A percentile compares a stretch with the other conserved stretches of the same genome.
These are phyloP conservation scores for Scaptomyza parva DNA, from an alignment of 2,888 invertebrate genomes.

Conservation along the genomic window DNA sequence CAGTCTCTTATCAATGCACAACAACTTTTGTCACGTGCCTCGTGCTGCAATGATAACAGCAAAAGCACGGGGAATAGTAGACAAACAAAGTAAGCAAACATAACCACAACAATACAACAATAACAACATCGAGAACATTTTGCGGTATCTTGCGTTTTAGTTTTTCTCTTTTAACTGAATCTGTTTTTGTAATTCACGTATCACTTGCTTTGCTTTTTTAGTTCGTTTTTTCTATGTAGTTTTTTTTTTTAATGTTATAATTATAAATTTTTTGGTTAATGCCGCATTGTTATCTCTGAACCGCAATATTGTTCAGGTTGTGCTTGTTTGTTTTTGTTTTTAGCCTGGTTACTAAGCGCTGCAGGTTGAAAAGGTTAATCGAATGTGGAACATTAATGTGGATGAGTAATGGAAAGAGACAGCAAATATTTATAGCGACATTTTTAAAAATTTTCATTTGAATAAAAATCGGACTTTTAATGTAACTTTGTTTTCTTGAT, in stretches of 20 bases:
- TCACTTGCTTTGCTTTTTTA: constrained; percentile 1
- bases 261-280: constrained; percentile 56
- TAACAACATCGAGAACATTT: background rate
- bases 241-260: constrained; percentile 48
- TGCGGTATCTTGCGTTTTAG: constrained; percentile 3
- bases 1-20: constrained; percentile 39
- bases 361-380: constrained; percentile 67
- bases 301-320: constrained; percentile 37
- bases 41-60: constrained; percentile 29
- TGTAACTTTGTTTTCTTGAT: no score
- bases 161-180: constrained; percentile 13
- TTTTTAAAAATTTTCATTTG: no score
- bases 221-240: constrained; percentile 3
- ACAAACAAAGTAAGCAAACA: constrained; percentile 13
- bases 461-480: background rate
- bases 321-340: constrained; percentile 26
- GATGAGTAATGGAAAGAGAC: background rate
- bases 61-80: constrained; percentile 5
- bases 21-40: constrained; percentile 41
- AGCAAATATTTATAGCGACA: background rate
- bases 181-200: constrained; percentile 30
- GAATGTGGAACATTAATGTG: constrained; percentile 19
- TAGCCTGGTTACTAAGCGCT: constrained; percentile 38
- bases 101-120: background rate
- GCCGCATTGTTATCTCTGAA: constrained; percentile 69